Evolutionary conservation across 2,113 vertebrate genomes (phyloP), one percentile per base, ranked within the genome.

Genomic region (Neogobius melanostomus): DNA sequence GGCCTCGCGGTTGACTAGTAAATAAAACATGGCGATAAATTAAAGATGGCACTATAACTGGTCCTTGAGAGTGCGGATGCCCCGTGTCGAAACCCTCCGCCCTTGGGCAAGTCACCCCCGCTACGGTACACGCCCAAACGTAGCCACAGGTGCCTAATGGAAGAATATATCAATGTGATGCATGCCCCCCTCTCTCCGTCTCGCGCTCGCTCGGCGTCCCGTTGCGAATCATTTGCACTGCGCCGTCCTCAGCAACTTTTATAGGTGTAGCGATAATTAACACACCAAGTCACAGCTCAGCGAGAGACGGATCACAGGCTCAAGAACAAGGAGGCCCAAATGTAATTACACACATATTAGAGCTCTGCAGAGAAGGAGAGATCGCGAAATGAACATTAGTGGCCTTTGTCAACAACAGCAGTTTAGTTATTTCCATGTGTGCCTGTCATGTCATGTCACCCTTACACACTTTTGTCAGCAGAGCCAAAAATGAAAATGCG

Each of bases 11-110:
- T 44, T 59, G 65, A 82, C 60, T 81, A 71, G 62, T 88, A 66
- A 89, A 88, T 88, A 84, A 90, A 87, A 85, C 72, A 89, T 83
- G 1, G 60, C 6, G 71, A 75, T 85, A 80, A 84, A 90, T 89
- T 87, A 89, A 84, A 87, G 77, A 87, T 87, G 43, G 28, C 28
- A 48, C 52, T 71, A n/a, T n/a, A 7, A 53, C 66, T 10, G 59
- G 67, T 53, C 76, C 68, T 76, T 72, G 63, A 71, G 66, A 71
- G 59, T 1, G 8, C 49, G 47, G 48, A 67, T 28, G 56, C 70
- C 56, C 56, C 0, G 2, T 53, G 51, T 43, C 28, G 52, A 47
- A 51, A 21, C 61, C 72, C 64, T 17, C 63, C 52, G 66, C 69
- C 80, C 69, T 79, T 77, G 49, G 81, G 73, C 45, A 67, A 44